Evolutionary conservation across 2,888 invertebrate species (phyloP).

Genomic region (Drosophila kambysellisi): DNA sequence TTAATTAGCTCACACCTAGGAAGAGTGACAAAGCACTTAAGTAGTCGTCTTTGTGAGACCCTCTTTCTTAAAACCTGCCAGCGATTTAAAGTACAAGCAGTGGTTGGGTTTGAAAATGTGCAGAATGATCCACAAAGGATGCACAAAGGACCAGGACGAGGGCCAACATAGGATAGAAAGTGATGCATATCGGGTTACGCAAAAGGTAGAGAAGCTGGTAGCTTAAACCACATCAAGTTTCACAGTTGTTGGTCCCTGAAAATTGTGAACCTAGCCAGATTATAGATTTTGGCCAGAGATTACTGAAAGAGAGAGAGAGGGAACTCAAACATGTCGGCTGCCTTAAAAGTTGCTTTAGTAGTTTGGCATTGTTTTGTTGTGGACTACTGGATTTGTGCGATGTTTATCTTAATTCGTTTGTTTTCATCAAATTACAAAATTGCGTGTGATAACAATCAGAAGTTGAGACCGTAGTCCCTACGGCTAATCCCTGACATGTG

Average conservation of each 20-base stretch:
- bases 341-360: background rate
- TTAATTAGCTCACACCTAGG: constrained; percentile 40
- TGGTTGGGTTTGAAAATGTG: constrained; percentile 36
- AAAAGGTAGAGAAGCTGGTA: constrained; percentile 9
- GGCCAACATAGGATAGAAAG: background rate
- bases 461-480: constrained; percentile 59
- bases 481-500: constrained; percentile 72
- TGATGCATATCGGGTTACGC: constrained; percentile 54
- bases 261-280: constrained; percentile 24
- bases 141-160: constrained; percentile 5
- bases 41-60: background rate
- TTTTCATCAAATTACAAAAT: constrained; percentile 84
- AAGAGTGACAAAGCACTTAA: constrained; percentile 24
- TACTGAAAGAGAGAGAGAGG: background rate
- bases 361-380: constrained; percentile 27
- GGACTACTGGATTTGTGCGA: constrained; percentile 69
- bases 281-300: constrained; percentile 40
- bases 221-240: constrained; percentile 48
- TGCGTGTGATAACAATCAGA: constrained; percentile 83
- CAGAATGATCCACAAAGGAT: constrained; percentile 24
- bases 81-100: constrained; percentile 16
- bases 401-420: constrained; percentile 82
- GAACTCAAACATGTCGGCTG: background rate
- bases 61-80: constrained; percentile 4
- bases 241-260: constrained; percentile 46